A percentile compares a stretch with the other conserved stretches of the same genome.
phyloP scores from a whole-genome alignment of 2,113 vertebrate genomes.

The Mugil cephalus region DNA sequence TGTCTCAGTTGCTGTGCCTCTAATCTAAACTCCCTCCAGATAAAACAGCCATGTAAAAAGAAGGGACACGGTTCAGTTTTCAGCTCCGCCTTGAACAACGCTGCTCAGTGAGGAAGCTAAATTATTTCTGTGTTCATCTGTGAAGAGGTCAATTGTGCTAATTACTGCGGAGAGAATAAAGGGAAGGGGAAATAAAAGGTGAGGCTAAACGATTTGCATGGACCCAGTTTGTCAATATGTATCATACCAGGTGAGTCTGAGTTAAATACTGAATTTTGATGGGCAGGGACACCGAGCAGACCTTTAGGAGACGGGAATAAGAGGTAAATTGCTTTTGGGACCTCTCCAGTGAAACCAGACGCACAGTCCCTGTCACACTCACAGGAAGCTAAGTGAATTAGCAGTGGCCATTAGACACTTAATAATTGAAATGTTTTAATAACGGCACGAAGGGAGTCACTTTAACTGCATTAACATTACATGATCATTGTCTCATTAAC shows the following conservation, averaged over 20 bases:
- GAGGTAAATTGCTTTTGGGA: constrained; percentile 73
- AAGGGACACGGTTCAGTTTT: not conserved
- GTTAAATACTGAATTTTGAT: constrained; percentile 49
- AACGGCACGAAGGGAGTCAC: constrained; percentile 72
- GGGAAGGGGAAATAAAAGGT: not conserved
- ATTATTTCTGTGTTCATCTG: not conserved
- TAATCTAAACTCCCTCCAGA: constrained; percentile 19
- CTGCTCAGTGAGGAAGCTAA: not conserved
- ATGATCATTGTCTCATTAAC: constrained; percentile 67
- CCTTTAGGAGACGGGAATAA: constrained; percentile 43
- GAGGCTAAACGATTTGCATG: constrained; percentile 48
- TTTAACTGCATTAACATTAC: constrained; percentile 78
- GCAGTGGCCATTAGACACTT: constrained; percentile 80
- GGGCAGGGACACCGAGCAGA: constrained; percentile 35
- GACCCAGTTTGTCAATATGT: constrained; percentile 52
- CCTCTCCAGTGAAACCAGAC: constrained; percentile 47
- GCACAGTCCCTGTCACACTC: constrained; percentile 56
- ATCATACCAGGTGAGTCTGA: constrained; percentile 34
- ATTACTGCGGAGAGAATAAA: not conserved
- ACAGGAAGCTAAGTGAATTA: constrained; percentile 62
- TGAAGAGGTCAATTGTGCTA: not conserved
- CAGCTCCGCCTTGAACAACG: constrained; percentile 12
- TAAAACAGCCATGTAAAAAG: constrained; percentile 41
- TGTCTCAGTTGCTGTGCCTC: constrained; percentile 34
- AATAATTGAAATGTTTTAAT: constrained; percentile 81